Evolutionary conservation across 2,113 vertebrate genomes (phyloP), one percentile per base, ranked within the genome.

Genomic region (Brachirus orientalis): DNA sequence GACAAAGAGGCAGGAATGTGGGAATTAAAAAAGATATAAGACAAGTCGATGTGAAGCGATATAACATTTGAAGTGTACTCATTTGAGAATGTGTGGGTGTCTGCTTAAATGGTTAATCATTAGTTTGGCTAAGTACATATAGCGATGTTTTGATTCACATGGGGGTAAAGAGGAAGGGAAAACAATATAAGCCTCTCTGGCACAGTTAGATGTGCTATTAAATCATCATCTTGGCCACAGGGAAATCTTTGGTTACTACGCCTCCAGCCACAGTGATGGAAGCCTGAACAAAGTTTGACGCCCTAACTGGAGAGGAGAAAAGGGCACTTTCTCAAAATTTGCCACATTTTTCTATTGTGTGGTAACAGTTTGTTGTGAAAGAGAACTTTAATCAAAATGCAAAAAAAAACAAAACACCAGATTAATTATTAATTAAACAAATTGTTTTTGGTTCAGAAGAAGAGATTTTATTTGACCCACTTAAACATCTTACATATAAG

Each of bases 81-180:
- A 41, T 45, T 33, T 17, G 70, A 54, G 79, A 72, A 12, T 19
- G 46, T 78, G 65, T 64, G 28, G 28, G 28, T 28, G 28, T 28
- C 36, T n/a, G 18, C 17, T 36, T 33, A 45, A 79, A 67, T 58
- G 37, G 72, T 75, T 55, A 75, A 73, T 78, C 54, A 78, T 64
- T 53, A 58, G 61, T 17, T 22, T 73, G 38, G 53, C 9, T 58
- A 75, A 57, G 51, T 33, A 63, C 45, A 3, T 28, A 75, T 44
- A 67, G 9, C 37, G 55, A 14, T 36, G 40, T 20, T 69, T 8
- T 46, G 55, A 63, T 35, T 54, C 53, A 54, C 17, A 63, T 17
- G 54, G 58, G 44, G 58, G 63, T 57, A 56, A 43, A 72, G 71
- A 33, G 22, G 22, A 40, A 19, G 9, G 14, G 18, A 73, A 68